Conservation (phyloP, 2,888 invertebrate genomes). For the Syrista parreyssii region DNA sequence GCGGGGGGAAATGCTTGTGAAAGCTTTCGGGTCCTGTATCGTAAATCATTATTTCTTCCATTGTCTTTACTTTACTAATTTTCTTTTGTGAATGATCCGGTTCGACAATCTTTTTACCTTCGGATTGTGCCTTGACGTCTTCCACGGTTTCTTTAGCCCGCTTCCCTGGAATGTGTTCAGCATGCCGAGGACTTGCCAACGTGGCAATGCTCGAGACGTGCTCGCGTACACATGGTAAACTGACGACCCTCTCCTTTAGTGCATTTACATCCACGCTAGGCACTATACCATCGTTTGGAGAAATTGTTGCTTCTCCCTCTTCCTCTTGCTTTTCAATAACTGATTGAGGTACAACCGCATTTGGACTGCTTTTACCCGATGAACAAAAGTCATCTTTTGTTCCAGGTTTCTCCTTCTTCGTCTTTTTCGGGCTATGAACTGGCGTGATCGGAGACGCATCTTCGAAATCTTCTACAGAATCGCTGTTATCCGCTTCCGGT, state of each 20-base stretch:
- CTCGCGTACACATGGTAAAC: not conserved
- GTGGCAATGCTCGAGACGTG: not conserved
- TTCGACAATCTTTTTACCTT: not conserved
- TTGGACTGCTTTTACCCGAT: not conserved
- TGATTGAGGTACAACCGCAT: not conserved
- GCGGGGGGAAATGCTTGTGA: not conserved
- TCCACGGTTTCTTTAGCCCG: not conserved
- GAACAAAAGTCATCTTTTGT: not conserved
- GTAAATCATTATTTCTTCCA: constrained; percentile 6
- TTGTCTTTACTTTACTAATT: not conserved
- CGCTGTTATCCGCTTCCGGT: constrained; percentile 23
- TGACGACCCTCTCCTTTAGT: not conserved
- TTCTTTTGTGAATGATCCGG: not conserved
- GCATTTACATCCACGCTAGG: constrained; percentile 14
- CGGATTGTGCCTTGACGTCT: not conserved
- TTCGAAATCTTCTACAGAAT: constrained; percentile 37
- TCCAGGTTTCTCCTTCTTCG: constrained; percentile 13
- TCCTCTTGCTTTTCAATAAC: not conserved
- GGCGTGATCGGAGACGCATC: constrained; percentile 46
- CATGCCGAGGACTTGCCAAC: not conserved
- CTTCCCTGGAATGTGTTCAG: not conserved
- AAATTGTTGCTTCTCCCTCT: not conserved
- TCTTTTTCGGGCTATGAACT: constrained; percentile 41
- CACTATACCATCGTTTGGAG: constrained; percentile 3
- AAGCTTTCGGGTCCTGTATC: constrained; percentile 17